These are phyloP conservation scores for Neosalanx taihuensis DNA, from an alignment of 2,797 vertebrate species.

Conservation along the genomic window DNA sequence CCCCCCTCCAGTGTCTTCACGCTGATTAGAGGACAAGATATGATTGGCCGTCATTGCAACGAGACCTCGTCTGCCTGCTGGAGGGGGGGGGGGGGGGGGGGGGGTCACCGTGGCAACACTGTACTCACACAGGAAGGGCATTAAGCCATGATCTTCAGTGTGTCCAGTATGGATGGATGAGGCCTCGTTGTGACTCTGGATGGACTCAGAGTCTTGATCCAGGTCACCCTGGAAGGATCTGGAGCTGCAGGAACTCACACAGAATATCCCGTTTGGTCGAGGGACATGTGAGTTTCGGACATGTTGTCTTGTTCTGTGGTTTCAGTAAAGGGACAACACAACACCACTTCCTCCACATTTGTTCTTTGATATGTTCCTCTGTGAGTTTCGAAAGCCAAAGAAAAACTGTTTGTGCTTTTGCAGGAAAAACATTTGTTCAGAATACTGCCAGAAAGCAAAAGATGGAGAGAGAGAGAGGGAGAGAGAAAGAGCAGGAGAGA, in stretches of 20 bases:
- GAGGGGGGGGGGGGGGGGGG: slow-evolving; percentile 7
- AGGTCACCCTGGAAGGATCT: no score
- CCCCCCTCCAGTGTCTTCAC: not conserved
- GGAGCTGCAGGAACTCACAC: no score
- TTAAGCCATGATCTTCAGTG: slow-evolving; percentile 12
- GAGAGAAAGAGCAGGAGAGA: slow-evolving; percentile 13
- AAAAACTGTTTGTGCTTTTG: slow-evolving; percentile 42
- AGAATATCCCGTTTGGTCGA: no score
- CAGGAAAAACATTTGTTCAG: slow-evolving; percentile 62
- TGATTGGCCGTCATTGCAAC: slow-evolving; percentile 63
- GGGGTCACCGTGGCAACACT: slow-evolving; percentile 55
- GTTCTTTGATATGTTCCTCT: slow-evolving; percentile 65
- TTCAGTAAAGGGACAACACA: slow-evolving; percentile 23
- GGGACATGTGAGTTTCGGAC: no score
- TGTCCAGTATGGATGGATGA: slow-evolving; percentile 23
- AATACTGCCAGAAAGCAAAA: not conserved
- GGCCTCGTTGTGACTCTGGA: slow-evolving; percentile 1
- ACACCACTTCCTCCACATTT: slow-evolving; percentile 66
- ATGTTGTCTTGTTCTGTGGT: no score
- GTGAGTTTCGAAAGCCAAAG: slow-evolving; percentile 57
- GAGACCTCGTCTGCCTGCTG: slow-evolving; percentile 62
- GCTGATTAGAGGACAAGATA: slow-evolving; percentile 68
- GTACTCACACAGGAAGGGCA: slow-evolving; percentile 48
- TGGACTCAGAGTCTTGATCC: no score
- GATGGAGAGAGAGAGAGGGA: slow-evolving; percentile 22